phyloP scores from a whole-genome alignment of 2,888 invertebrate genomes.

The Pseudolycoriella hygida region DNA sequence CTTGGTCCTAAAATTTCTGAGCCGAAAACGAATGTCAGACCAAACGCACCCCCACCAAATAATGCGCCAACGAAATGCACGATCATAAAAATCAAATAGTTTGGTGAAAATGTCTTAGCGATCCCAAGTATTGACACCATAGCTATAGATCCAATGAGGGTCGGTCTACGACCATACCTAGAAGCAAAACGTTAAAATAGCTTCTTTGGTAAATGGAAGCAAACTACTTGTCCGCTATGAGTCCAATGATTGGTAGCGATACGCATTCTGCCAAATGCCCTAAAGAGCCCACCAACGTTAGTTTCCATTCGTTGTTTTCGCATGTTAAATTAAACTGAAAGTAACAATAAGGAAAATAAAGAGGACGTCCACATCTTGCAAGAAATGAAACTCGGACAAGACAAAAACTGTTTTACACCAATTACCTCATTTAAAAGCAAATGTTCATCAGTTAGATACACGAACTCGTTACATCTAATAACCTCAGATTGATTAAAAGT shows the following conservation, averaged over 20 bases:
- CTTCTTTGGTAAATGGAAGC: no score
- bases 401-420: no score
- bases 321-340: slow-evolving; percentile 45
- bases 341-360: no score
- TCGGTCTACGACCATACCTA: slow-evolving; percentile 41
- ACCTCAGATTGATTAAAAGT: no score
- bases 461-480: no score
- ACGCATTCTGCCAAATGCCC: slow-evolving; percentile 57
- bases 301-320: slow-evolving; percentile 45
- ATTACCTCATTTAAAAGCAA: no score
- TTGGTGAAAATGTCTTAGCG: slow-evolving; percentile 49
- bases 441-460: no score
- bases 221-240: slow-evolving; percentile 45
- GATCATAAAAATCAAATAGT: slow-evolving; percentile 45
- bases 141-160: slow-evolving; percentile 31
- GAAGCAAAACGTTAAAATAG: no score
- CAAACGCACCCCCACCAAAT: slow-evolving; percentile 50
- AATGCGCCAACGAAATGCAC: slow-evolving; percentile 41
- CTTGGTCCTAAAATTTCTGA: slow-evolving; percentile 61
- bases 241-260: slow-evolving; percentile 45
- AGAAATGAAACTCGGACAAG: no score
- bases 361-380: no score
- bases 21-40: slow-evolving; percentile 57
- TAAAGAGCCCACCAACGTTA: slow-evolving; percentile 53
- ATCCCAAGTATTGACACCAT: slow-evolving; percentile 44